Percentiles rank a stretch among this genome's conserved stretches.
Conservation (phyloP, 1,140 invertebrate species). For the Idris sp. region DNA sequence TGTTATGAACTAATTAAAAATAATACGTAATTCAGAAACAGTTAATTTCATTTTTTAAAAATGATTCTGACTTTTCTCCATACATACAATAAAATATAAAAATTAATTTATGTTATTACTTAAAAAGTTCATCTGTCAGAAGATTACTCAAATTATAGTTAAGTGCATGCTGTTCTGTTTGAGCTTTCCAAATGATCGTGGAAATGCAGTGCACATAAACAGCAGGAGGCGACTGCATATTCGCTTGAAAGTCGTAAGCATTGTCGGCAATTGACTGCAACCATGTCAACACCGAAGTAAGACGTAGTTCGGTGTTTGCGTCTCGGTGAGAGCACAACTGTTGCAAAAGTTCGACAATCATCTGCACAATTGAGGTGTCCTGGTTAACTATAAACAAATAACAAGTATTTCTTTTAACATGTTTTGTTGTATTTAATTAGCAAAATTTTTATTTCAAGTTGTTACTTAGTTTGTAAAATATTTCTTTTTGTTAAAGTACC, state of each 20-base stretch:
- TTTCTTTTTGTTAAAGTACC: too few species aligned
- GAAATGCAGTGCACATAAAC: conserved; percentile 85
- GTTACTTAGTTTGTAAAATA: too few species aligned
- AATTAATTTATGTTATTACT: conserved; percentile 68
- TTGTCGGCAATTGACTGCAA: conserved; percentile 79
- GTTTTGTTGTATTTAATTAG: too few species aligned
- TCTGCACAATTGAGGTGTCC: conserved; percentile 80
- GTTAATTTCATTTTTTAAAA: too few species aligned
- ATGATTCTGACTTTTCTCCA: not conserved
- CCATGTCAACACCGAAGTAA: conserved; percentile 82
- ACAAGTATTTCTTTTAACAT: not conserved
- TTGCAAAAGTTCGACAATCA: conserved; percentile 88
- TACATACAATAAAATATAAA: not conserved
- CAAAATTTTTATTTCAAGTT: too few species aligned
- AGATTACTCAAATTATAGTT: conserved; percentile 82
- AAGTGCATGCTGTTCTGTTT: conserved; percentile 79
- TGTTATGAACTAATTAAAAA: too few species aligned
- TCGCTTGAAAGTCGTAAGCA: conserved; percentile 60
- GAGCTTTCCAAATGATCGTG: conserved; percentile 89
- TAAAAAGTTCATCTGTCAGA: conserved; percentile 84
- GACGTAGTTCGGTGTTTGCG: conserved; percentile 76
- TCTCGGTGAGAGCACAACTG: conserved; percentile 84
- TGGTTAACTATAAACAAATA: conserved; percentile 66
- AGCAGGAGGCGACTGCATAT: conserved; percentile 75
- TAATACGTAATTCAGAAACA: too few species aligned